phyloP scores from a whole-genome alignment of 2,113 vertebrate genomes.

The Nyctereutes procyonoides region DNA sequence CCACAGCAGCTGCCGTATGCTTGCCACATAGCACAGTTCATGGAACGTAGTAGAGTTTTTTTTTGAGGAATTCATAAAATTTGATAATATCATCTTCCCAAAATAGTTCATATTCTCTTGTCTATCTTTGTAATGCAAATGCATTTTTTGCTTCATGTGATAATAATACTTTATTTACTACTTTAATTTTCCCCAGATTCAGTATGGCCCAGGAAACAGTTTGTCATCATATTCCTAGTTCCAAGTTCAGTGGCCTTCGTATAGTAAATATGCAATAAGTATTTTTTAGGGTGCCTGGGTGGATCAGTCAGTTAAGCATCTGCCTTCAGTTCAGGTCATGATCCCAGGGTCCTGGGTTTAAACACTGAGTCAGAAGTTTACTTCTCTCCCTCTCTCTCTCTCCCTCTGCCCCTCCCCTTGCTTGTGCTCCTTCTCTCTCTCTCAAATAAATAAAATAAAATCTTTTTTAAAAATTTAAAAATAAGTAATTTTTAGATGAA shows the following conservation, averaged over 20 bases:
- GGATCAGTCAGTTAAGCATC: too few relatives aligned
- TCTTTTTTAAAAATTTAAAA: background rate
- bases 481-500: background rate
- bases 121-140: conserved; percentile 13
- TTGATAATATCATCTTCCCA: background rate
- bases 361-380: too few relatives aligned
- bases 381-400: too few relatives aligned
- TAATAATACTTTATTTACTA: background rate
- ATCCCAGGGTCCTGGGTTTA: too few relatives aligned
- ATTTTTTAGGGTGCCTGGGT: background rate
- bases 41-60: background rate
- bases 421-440: too few relatives aligned
- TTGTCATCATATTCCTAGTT: background rate
- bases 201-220: background rate
- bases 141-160: background rate
- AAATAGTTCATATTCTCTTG: background rate
- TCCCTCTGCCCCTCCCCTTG: too few relatives aligned
- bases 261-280: background rate
- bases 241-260: background rate
- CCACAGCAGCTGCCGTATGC: background rate
- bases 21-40: background rate
- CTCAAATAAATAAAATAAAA: too few relatives aligned
- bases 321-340: too few relatives aligned
- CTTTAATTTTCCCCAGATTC: background rate
- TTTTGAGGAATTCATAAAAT: conserved; percentile 17